Evolutionary conservation across 2,113 vertebrate species (phyloP).

Genomic region (Myanophis thanlyinensis): DNA sequence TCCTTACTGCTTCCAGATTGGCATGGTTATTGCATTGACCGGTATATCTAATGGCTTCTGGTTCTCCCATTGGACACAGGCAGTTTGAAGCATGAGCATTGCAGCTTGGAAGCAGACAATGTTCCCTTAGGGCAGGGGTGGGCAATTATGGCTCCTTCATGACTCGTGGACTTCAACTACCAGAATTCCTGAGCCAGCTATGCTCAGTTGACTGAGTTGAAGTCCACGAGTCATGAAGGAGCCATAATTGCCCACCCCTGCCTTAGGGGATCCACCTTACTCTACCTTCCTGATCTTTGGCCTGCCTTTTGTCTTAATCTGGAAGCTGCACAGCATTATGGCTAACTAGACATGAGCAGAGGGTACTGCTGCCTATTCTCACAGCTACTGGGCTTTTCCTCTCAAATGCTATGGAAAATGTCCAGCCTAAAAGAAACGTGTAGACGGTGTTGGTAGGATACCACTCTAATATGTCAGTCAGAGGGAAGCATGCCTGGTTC

Average conservation of each 20-base stretch:
- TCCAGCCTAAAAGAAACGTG: background rate
- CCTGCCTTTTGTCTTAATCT: background rate
- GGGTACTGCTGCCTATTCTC: background rate
- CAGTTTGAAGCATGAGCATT: background rate
- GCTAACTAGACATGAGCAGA: background rate
- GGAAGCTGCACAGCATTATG: background rate
- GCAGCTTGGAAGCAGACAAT: background rate
- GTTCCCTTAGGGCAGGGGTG: too few relatives aligned
- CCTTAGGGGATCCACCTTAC: too few relatives aligned
- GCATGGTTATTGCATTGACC: background rate
- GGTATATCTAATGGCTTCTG: background rate
- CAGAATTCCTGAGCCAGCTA: too few relatives aligned
- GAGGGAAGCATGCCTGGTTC: background rate
- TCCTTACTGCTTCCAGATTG: background rate
- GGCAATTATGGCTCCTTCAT: too few relatives aligned
- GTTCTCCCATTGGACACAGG: background rate
- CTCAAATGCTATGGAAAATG: background rate
- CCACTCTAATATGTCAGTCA: background rate
- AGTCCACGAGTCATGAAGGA: too few relatives aligned
- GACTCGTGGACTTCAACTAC: too few relatives aligned
- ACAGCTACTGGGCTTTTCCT: background rate
- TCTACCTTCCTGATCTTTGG: background rate
- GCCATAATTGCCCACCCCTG: too few relatives aligned
- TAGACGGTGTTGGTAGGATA: background rate
- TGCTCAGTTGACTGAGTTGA: too few relatives aligned